Evolutionary conservation across 2,797 vertebrate genomes (phyloP).

Genomic region (Caiman crocodilus): DNA sequence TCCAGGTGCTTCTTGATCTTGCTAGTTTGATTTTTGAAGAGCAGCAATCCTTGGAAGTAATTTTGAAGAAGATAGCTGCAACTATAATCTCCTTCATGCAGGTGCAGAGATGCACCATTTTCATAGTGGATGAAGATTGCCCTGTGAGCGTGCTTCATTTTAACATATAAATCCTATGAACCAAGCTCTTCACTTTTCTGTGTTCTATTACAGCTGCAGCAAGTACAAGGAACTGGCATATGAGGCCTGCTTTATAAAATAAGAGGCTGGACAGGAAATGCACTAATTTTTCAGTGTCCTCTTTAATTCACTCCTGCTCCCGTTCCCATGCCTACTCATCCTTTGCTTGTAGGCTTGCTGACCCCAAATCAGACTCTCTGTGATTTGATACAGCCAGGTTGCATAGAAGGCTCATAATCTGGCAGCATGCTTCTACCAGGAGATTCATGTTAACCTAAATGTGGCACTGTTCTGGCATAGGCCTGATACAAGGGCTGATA

Average conservation of each 20-base stretch:
- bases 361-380: background rate
- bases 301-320: background rate
- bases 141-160: conserved; percentile 76
- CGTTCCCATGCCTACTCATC: rapidly evolving
- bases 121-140: conserved; percentile 91
- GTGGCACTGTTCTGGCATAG: background rate
- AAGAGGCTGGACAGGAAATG: background rate
- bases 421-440: background rate
- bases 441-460: background rate
- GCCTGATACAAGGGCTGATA: background rate
- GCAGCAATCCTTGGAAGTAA: conserved; percentile 94
- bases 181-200: background rate
- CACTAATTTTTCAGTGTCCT: background rate
- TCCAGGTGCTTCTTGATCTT: conserved; percentile 93
- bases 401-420: background rate
- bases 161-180: background rate
- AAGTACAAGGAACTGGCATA: background rate
- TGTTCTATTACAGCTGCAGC: background rate
- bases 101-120: conserved; percentile 94
- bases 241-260: background rate
- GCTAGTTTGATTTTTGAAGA: conserved; percentile 98
- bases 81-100: conserved; percentile 98
- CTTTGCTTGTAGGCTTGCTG: background rate
- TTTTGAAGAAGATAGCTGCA: conserved; percentile 94
- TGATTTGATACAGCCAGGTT: background rate